Evolutionary conservation across 2,888 invertebrate species (phyloP).

Genomic region (Spisula subtruncata): DNA sequence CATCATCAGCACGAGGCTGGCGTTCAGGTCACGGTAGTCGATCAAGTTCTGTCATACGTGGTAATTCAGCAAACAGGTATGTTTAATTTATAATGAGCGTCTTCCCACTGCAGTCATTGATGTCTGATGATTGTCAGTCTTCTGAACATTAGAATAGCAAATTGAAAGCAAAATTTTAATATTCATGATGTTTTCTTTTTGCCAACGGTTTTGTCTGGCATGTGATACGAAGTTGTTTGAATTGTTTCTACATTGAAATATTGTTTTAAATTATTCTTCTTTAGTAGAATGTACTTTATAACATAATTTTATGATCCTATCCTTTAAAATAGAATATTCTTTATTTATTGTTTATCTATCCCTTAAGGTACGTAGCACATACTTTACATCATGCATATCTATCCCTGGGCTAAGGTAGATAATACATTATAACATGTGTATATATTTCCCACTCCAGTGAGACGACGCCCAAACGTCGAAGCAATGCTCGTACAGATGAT

Average conservation of each 20-base stretch:
- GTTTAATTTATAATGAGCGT: conserved; percentile 17
- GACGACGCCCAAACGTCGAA: conserved; percentile 71
- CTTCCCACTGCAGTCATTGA: not conserved
- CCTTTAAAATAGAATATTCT: no score
- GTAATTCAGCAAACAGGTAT: conserved; percentile 84
- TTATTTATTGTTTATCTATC: no score
- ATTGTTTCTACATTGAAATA: no score
- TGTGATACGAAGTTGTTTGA: not conserved
- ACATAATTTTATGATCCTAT: no score
- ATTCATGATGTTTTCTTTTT: not conserved
- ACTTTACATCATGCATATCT: no score
- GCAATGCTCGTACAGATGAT: conserved; percentile 79
- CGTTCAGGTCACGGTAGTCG: conserved; percentile 84
- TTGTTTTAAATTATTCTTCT: no score
- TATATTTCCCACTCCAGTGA: conserved; percentile 39
- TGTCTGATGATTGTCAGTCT: not conserved
- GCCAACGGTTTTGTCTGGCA: not conserved
- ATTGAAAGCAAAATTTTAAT: not conserved
- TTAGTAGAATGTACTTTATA: no score
- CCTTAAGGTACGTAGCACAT: no score
- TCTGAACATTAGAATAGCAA: not conserved
- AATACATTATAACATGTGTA: not conserved
- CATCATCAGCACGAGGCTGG: conserved; percentile 83
- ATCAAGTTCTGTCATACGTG: conserved; percentile 79
- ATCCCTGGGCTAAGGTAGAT: no score